phyloP scores from a whole-genome alignment of 2,888 invertebrate species.

The Spilosoma lubricipeda region DNA sequence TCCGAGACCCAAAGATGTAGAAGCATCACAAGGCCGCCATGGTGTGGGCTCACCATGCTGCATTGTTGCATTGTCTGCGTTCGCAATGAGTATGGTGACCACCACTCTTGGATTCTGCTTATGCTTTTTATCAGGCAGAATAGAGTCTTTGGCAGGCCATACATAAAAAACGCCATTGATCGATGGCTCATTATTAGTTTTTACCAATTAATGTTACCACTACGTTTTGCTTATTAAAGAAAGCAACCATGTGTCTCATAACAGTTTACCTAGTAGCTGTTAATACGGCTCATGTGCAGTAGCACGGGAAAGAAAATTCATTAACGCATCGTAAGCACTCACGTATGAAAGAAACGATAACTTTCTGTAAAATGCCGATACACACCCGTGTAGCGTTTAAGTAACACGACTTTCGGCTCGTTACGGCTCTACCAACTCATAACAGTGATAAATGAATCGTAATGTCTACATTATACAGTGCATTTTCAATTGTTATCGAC shows the following conservation, averaged over 20 bases:
- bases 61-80: too few relatives aligned
- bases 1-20: too few relatives aligned
- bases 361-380: constrained; percentile 50
- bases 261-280: background rate
- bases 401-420: constrained; percentile 22
- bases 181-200: too few relatives aligned
- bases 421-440: background rate
- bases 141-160: too few relatives aligned
- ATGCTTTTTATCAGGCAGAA: too few relatives aligned
- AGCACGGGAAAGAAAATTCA: constrained; percentile 35
- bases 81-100: too few relatives aligned
- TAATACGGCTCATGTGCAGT: background rate
- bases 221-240: background rate
- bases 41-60: too few relatives aligned
- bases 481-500: background rate
- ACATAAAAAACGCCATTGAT: too few relatives aligned
- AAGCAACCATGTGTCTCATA: background rate
- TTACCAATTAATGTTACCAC: too few relatives aligned
- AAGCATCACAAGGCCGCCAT: too few relatives aligned
- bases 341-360: constrained; percentile 26
- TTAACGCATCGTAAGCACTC: constrained; percentile 29
- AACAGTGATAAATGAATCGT: background rate
- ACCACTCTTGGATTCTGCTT: too few relatives aligned
- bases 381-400: constrained; percentile 7
- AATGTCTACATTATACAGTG: background rate